Evolutionary conservation across 2,797 vertebrate genomes (phyloP), one percentile per base, ranked within the genome.

Genomic region (Myotis vivesi): DNA sequence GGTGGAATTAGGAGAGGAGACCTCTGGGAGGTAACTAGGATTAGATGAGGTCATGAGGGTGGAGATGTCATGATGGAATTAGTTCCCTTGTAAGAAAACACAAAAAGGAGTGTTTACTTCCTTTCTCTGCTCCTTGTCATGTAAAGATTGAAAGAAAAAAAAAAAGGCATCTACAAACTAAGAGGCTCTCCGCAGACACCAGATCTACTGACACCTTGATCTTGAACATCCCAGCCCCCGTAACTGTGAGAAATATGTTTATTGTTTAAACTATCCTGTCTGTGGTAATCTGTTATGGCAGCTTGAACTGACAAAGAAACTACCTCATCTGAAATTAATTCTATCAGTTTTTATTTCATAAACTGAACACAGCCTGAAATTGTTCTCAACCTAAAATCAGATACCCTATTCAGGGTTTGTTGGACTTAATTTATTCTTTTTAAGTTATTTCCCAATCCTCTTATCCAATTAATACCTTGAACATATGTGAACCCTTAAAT

Each of bases 291-390:
- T 55, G 5, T 59, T 62, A 76, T 28, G 59, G 33, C 20, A 62
- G 28, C 17, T 53, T 87, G 33, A 91, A 44, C 25, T 82, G 83
- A 91, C 68, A 91, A 85, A 84, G 64, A 73, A 33, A 57, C 8
- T 66, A 57, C 41, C 17, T 75, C 7, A 64, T 36, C n/a, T 64
- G 23, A 76, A 36, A 6, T 69, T 4, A 91, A 85, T 79, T 66
- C n/a, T 95, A 30, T 82, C 30, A 87, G 13, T 1, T 96, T 92
- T 89, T 77, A 53, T 91, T 66, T 94, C 49, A 55, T 76, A 90
- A 85, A 44, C 3, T 57, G 66, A 91, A 82, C 15, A 80, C 5
- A 91, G 0, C 3, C 33, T 89, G 17, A 89, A 87, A 1, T 62
- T 82, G 20, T 80, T 28, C 23, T 85, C 44, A 62, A 17, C 1